Percentiles rank a stretch among this genome's conserved stretches.
phyloP scores from a whole-genome alignment of 1,140 invertebrate genomes.

The Panulirus ornatus region DNA sequence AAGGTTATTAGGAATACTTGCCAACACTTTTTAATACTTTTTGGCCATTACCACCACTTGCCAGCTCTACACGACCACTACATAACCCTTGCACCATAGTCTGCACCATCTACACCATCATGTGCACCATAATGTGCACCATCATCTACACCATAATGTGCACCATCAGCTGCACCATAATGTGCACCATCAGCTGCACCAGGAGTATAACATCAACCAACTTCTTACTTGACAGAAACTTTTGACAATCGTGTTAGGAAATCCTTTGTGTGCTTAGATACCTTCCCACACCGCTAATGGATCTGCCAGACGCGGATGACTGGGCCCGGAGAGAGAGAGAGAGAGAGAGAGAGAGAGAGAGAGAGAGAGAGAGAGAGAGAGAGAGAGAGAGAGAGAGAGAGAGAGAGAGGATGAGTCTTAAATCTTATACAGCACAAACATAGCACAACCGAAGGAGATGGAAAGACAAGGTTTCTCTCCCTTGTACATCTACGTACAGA shows the following conservation, averaged over 20 bases:
- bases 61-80: too few relatives aligned
- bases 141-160: not conserved
- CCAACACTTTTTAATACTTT: too few relatives aligned
- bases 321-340: conserved; percentile 21
- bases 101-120: not conserved
- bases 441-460: too few relatives aligned
- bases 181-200: not conserved
- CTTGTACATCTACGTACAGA: too few relatives aligned
- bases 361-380: conserved; percentile 40
- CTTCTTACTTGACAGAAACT: not conserved
- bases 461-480: too few relatives aligned
- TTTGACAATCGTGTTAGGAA: not conserved
- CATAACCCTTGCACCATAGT: not conserved
- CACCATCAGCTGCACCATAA: not conserved
- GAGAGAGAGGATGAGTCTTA: not conserved
- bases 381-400: not conserved
- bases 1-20: too few relatives aligned
- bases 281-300: not conserved
- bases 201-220: not conserved
- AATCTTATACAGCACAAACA: too few relatives aligned
- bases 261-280: not conserved
- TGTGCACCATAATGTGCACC: not conserved
- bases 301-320: not conserved
- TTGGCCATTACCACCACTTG: too few relatives aligned
- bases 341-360: conserved; percentile 48